Evolutionary conservation across 1,140 invertebrate genomes (phyloP).

Genomic region (Platyscapa corneri): DNA sequence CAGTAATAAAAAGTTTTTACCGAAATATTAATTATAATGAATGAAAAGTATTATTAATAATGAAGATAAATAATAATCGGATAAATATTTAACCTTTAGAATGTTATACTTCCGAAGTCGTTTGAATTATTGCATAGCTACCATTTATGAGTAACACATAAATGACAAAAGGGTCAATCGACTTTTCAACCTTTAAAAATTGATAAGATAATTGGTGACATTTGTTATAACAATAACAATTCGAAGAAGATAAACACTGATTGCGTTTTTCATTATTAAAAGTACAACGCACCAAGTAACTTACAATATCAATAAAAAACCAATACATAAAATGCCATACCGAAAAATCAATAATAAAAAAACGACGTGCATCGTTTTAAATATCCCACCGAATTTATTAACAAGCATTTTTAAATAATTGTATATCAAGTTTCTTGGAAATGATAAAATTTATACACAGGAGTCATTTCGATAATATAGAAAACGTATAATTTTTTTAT

Average conservation of each 20-base stretch:
- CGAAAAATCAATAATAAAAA: background rate
- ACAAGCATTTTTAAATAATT: background rate
- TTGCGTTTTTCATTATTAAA: constrained; percentile 4
- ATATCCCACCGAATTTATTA: background rate
- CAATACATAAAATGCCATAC: background rate
- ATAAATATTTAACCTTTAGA: constrained; percentile 21
- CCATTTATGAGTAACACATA: constrained; percentile 15
- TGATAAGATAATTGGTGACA: constrained; percentile 48
- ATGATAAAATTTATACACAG: background rate
- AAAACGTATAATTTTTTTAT: background rate
- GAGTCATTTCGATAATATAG: background rate
- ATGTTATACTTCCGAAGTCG: background rate
- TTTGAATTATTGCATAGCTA: background rate
- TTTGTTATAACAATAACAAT: constrained; percentile 1
- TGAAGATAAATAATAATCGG: background rate
- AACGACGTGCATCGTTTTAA: background rate
- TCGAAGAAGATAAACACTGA: constrained; percentile 19
- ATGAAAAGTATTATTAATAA: background rate
- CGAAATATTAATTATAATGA: background rate
- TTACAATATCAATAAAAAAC: background rate
- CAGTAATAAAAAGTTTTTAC: background rate
- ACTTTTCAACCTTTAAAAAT: constrained; percentile 42
- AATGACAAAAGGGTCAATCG: constrained; percentile 49
- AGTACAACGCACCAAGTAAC: background rate
- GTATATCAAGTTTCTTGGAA: background rate